Percentiles rank a stretch among this genome's conserved stretches.
These are phyloP conservation scores for Guaruba guarouba DNA, from an alignment of 2,113 vertebrate genomes.

Conservation along the genomic window DNA sequence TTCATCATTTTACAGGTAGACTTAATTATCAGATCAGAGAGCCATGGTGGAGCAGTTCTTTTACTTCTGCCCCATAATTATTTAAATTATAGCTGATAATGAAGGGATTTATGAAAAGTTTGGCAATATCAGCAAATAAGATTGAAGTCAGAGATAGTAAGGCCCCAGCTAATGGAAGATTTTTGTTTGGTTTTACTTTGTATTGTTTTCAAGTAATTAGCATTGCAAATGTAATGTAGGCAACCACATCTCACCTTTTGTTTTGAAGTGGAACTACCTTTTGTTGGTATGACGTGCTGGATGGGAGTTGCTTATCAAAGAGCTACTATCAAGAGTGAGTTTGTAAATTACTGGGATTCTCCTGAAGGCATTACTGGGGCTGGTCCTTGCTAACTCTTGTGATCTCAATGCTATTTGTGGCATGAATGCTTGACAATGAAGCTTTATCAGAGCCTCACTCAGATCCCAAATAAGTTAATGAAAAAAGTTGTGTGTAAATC, in stretches of 20 bases:
- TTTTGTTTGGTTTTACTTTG: not conserved
- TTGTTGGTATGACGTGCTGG: not conserved
- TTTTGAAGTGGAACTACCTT: not conserved
- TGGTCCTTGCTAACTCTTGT: not conserved
- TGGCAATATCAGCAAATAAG: rapidly evolving
- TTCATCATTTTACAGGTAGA: not conserved
- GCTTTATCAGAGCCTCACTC: not conserved
- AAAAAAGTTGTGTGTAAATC: not conserved
- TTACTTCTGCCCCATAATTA: not conserved
- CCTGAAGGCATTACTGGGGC: rapidly evolving
- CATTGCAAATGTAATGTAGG: not conserved
- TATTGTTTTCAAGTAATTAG: constrained; percentile 3
- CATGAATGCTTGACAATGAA: not conserved
- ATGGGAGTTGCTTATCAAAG: not conserved
- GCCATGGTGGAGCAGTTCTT: not conserved
- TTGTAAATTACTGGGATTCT: not conserved
- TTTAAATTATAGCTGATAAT: constrained; percentile 8
- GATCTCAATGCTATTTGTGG: rapidly evolving
- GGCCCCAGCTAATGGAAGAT: not conserved
- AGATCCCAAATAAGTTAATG: not conserved
- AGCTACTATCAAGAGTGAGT: not conserved
- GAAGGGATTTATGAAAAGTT: not conserved
- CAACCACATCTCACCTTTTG: not conserved
- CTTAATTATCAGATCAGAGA: constrained; percentile 19
- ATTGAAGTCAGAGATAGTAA: not conserved